Conservation (phyloP, 2,797 vertebrate genomes). For the Alca torda region DNA sequence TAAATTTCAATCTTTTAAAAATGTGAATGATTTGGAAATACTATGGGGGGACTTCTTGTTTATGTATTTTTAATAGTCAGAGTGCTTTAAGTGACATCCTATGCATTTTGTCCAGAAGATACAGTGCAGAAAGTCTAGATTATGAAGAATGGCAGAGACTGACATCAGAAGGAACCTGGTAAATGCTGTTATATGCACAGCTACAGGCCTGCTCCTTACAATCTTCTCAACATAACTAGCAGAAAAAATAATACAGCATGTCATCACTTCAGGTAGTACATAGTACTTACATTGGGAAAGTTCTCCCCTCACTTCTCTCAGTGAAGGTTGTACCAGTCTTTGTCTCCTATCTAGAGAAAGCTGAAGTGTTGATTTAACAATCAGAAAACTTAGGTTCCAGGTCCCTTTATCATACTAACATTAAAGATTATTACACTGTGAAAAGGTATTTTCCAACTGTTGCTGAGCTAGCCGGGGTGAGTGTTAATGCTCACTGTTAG, state of each 20-base stretch:
- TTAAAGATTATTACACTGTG: slow-evolving; percentile 13
- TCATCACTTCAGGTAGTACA: neutral
- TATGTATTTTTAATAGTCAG: neutral
- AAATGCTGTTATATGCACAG: neutral
- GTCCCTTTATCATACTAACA: neutral
- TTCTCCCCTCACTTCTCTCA: neutral
- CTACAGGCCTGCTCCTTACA: neutral
- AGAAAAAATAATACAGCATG: neutral
- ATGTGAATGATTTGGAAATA: neutral
- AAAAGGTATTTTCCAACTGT: slow-evolving; percentile 9
- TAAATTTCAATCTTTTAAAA: neutral
- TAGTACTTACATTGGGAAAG: neutral
- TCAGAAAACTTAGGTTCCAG: neutral
- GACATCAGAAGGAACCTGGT: neutral
- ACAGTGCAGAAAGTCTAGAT: neutral
- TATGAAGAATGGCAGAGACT: neutral
- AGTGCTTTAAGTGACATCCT: neutral
- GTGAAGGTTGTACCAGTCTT: neutral
- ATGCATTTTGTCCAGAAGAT: neutral
- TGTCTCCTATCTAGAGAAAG: neutral
- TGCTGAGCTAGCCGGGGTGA: neutral
- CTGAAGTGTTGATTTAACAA: slow-evolving; percentile 23
- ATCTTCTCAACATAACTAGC: neutral
- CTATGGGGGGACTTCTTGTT: neutral
- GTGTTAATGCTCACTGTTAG: neutral